Base-by-base conservation (phyloP, 2,113 vertebrate species). In the Alosa alosa region DNA sequence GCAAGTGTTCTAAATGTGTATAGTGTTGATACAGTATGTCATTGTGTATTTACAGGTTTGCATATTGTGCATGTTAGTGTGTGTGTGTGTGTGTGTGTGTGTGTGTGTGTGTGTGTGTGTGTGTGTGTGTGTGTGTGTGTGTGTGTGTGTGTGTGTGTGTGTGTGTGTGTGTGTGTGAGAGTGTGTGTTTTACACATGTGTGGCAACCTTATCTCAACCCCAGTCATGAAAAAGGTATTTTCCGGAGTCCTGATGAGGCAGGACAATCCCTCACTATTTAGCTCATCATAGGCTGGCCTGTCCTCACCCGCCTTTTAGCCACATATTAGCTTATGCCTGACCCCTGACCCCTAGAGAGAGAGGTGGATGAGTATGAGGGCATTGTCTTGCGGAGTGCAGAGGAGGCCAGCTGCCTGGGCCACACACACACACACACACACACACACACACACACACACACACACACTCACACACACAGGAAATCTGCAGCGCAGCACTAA, bases 291-390 rank as follows among this genome's bases (percentile, higher is more conserved):
- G 82, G 64, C 64, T 6, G n/a, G 46, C 47, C 60, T 87, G 81
- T 88, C 85, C 55, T 64, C 84, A 25, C 18, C 50, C 81, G 85
- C 81, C 88, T 85, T 88, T 91, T 89, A 86, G 86, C 89, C 86
- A 31, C 81, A 87, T 87, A 93, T 93, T 93, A 92, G 88, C 86
- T 91, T 90, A 90, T 90, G 87, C 82, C 81, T 82, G 78, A 86
- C 87, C 83, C 84, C 41, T 90, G 86, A 92, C 90, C 90, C 50
- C 20, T 75, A 36, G 64, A 36, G 2, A 72, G 64, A 36, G 64
- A 72, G 64, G 13, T 11, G 25, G 31, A 72, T 10, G 57, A 72
- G 64, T 72, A 31, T 31, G 10, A 72, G 10, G 25, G 1, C 25
- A 31, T 88, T 68, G 82, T 89, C 84, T 90, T 78, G 7, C 13